Percentiles rank a stretch among this genome's conserved stretches.
Evolutionary conservation across 2,797 vertebrate genomes (phyloP).

Genomic region (Sebastes taczanowskii): DNA sequence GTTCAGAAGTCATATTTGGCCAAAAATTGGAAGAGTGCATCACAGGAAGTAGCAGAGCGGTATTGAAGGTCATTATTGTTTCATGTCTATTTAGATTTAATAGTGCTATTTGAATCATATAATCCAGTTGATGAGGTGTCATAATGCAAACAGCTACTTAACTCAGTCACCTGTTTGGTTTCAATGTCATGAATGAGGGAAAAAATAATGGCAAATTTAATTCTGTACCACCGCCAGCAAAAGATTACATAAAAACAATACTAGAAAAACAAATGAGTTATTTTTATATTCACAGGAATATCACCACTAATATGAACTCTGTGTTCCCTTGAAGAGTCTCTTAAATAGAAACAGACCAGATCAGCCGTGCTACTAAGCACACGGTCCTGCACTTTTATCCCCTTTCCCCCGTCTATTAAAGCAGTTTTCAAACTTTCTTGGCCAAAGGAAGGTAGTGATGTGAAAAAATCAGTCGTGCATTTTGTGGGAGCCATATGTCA

Average conservation of each 20-base stretch:
- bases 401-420: background rate
- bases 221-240: background rate
- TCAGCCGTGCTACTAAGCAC: background rate
- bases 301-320: background rate
- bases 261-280: background rate
- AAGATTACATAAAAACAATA: background rate
- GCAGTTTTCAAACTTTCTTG: constrained; percentile 45
- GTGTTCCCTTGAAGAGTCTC: background rate
- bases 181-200: background rate
- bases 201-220: background rate
- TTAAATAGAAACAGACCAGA: background rate
- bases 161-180: background rate
- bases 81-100: too few species aligned
- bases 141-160: too few species aligned
- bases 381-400: background rate
- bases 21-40: background rate
- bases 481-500: constrained; percentile 46
- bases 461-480: constrained; percentile 27
- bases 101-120: background rate
- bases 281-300: background rate
- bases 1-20: background rate
- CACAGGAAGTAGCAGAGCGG: background rate
- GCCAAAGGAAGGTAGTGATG: constrained; percentile 8
- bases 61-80: background rate
- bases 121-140: background rate